Evolutionary conservation across 2,113 vertebrate species (phyloP), one percentile per base, ranked within the genome.

Genomic region (Tichodroma muraria): DNA sequence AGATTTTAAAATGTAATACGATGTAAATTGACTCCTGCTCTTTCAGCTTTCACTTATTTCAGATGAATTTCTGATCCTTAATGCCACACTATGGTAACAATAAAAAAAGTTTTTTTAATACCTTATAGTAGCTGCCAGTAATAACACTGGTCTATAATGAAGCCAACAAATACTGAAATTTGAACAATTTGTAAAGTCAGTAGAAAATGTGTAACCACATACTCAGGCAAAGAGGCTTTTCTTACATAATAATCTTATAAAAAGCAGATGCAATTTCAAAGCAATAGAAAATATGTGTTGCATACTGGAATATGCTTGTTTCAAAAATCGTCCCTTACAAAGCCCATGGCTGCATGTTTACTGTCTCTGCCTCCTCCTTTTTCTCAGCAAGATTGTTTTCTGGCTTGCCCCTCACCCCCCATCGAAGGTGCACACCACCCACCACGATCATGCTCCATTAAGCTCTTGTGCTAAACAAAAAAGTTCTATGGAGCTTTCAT

Each of bases 141-240:
- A 96, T 86, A 95, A 95, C 68, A 95, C 44, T 88, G 88, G 76
- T 72, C 70, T 95, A 90, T 85, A 95, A 95, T 80, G 81, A 92
- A 91, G 82, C 96, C 93, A 95, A 88, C 88, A 93, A 96, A 95
- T 85, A 95, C 89, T 95, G 93, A 95, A 96, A 95, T 89, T 44
- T 91, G 94, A 96, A 93, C 93, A 94, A 91, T 96, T 95, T 95
- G 91, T 96, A 86, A 96, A 95, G 96, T 96, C 96, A 96, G 96
- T 93, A 96, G 96, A 96, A 95, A 97, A 96, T 85, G 47, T 91
- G 71, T 89, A 95, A 96, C 94, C 95, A 93, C 87, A 93, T 71
- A 78, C 85, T 94, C 93, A 85, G 79, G 76, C 85, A 94, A 96
- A 94, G 68, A 89, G 79, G 47, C 54, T 95, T 96, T 94, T 90